A percentile compares a stretch with the other conserved stretches of the same genome.
These are phyloP conservation scores for Encarsia formosa DNA, from an alignment of 2,888 invertebrate species.

Conservation along the genomic window DNA sequence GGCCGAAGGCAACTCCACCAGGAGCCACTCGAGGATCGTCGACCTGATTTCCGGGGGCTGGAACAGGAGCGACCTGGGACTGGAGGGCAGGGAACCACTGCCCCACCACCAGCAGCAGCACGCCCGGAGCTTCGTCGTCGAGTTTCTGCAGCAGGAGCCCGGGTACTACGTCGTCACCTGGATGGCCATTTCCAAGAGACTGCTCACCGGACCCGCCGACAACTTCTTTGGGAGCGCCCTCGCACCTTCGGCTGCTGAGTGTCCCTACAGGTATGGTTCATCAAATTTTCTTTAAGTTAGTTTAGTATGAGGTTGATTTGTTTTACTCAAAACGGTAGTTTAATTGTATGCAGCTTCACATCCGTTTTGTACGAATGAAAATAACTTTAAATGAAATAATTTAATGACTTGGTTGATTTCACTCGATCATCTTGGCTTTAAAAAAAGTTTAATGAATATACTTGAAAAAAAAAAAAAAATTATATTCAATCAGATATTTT, in stretches of 20 bases:
- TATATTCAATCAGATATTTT: too few relatives aligned
- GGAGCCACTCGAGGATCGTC: slow-evolving; percentile 27
- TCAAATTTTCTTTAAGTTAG: too few relatives aligned
- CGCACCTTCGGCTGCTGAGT: slow-evolving; percentile 58
- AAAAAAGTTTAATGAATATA: too few relatives aligned
- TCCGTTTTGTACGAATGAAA: too few relatives aligned
- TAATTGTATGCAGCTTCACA: too few relatives aligned
- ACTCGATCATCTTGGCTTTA: too few relatives aligned
- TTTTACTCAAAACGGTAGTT: too few relatives aligned
- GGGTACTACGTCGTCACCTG: slow-evolving; percentile 73
- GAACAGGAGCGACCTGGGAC: slow-evolving; percentile 26
- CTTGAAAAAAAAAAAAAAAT: too few relatives aligned
- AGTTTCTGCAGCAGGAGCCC: slow-evolving; percentile 69
- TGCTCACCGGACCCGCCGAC: slow-evolving; percentile 40
- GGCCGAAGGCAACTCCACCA: slow-evolving; percentile 45
- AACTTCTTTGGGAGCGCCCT: slow-evolving; percentile 34
- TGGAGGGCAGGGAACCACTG: slow-evolving; percentile 25
- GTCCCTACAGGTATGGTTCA: slow-evolving; percentile 63
- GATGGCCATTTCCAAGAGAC: slow-evolving; percentile 73
- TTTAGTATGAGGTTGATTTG: too few relatives aligned
- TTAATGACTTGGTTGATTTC: too few relatives aligned
- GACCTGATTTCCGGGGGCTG: slow-evolving; percentile 28
- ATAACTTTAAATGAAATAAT: too few relatives aligned
- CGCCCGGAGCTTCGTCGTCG: slow-evolving; percentile 69
- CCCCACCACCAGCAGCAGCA: slow-evolving; percentile 47